Percentiles rank a stretch among this genome's conserved stretches.
Evolutionary conservation across 2,888 invertebrate genomes (phyloP).

Genomic region (Acanthoscelides obtectus): DNA sequence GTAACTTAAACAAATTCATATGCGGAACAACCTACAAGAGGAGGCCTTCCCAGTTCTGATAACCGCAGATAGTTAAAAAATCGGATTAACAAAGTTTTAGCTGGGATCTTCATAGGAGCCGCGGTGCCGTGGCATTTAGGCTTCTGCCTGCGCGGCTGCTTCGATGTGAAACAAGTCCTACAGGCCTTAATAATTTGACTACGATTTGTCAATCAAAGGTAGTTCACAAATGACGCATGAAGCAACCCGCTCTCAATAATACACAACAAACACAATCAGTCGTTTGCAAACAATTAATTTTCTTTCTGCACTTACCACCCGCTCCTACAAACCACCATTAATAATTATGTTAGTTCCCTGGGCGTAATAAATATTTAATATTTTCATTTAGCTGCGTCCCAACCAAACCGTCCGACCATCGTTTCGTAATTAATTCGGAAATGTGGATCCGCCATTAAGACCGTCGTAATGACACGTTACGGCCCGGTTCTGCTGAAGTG

Average conservation of each 20-base stretch:
- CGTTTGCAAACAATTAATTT: background rate
- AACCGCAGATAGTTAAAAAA: too few relatives aligned
- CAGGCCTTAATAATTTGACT: too few relatives aligned
- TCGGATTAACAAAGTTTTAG: too few relatives aligned
- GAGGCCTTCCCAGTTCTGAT: too few relatives aligned
- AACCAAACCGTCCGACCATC: too few relatives aligned
- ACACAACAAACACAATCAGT: background rate
- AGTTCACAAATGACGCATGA: background rate
- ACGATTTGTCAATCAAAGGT: too few relatives aligned
- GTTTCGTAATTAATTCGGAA: background rate
- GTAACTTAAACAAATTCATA: too few relatives aligned
- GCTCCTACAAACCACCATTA: background rate
- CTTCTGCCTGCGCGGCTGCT: too few relatives aligned
- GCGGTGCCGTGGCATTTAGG: too few relatives aligned
- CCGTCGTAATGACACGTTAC: background rate
- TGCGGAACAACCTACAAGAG: too few relatives aligned
- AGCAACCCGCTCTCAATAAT: background rate
- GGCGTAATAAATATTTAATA: background rate
- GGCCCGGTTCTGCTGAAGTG: background rate
- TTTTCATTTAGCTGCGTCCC: background rate
- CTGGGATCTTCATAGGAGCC: too few relatives aligned
- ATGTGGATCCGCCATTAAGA: background rate
- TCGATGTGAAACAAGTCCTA: too few relatives aligned
- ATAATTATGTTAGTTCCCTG: background rate
- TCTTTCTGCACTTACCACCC: background rate